These are phyloP conservation scores for Etia nguti DNA, from an alignment of 2,113 vertebrate species.

Conservation along the genomic window DNA sequence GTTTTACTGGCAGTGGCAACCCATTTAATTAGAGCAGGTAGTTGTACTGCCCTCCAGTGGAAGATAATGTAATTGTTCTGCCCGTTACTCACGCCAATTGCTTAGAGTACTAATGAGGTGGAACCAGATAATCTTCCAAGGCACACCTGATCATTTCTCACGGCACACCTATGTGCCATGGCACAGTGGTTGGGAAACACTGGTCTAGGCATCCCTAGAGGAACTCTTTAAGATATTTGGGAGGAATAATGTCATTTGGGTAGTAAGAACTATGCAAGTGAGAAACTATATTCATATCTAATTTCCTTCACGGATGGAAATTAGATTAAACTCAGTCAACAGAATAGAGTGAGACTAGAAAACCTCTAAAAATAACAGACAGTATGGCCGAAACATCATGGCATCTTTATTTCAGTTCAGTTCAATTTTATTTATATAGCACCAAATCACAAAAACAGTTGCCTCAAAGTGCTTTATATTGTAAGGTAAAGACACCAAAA, in stretches of 20 bases:
- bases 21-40: not conserved
- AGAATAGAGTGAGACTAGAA: not conserved
- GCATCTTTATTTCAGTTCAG: not conserved
- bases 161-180: not conserved
- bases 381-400: not conserved
- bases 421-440: not conserved
- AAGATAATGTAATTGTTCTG: not conserved
- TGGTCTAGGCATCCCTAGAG: not conserved
- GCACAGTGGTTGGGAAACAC: not conserved
- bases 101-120: not conserved
- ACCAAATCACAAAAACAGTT: not conserved
- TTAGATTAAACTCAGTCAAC: not conserved
- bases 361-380: not conserved
- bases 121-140: not conserved
- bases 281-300: not conserved
- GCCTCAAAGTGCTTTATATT: not conserved
- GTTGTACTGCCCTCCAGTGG: not conserved
- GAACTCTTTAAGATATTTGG: not conserved
- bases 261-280: not conserved
- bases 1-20: not conserved
- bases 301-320: no score
- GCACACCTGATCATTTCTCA: not conserved
- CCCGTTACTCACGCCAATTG: not conserved
- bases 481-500: not conserved
- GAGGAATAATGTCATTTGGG: not conserved